phyloP scores from a whole-genome alignment of 2,797 vertebrate species.

The Acropternis orthonyx region DNA sequence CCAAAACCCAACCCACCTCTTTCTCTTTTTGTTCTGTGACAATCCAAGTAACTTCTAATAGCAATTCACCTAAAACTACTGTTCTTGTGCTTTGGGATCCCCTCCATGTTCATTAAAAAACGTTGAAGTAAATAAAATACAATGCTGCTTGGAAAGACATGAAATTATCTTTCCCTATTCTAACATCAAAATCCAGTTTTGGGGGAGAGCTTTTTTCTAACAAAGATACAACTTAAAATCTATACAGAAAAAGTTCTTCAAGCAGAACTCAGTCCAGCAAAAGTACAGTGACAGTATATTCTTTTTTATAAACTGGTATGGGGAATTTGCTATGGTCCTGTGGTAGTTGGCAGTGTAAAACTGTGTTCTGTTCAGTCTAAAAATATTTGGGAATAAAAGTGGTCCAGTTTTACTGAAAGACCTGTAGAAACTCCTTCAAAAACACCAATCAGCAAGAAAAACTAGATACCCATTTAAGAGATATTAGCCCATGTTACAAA shows the following conservation, averaged over 20 bases:
- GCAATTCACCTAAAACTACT: neutral
- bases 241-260: neutral
- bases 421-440: neutral
- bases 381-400: neutral
- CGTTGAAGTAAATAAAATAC: neutral
- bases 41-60: neutral
- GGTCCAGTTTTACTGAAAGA: neutral
- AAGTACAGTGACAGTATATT: neutral
- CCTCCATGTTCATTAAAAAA: neutral
- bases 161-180: neutral
- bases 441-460: neutral
- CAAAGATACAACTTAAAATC: neutral
- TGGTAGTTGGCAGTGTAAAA: neutral
- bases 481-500: neutral
- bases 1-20: accelerated
- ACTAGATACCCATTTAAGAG: neutral
- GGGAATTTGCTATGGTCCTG: neutral
- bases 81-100: neutral
- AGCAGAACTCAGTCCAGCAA: neutral
- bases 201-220: neutral
- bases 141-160: neutral
- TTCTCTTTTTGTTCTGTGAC: neutral
- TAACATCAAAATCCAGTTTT: neutral
- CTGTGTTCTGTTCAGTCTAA: neutral
- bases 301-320: neutral